Evolutionary conservation across 2,888 invertebrate species (phyloP), one percentile per base, ranked within the genome.

Genomic region (Nowickia ferox): DNA sequence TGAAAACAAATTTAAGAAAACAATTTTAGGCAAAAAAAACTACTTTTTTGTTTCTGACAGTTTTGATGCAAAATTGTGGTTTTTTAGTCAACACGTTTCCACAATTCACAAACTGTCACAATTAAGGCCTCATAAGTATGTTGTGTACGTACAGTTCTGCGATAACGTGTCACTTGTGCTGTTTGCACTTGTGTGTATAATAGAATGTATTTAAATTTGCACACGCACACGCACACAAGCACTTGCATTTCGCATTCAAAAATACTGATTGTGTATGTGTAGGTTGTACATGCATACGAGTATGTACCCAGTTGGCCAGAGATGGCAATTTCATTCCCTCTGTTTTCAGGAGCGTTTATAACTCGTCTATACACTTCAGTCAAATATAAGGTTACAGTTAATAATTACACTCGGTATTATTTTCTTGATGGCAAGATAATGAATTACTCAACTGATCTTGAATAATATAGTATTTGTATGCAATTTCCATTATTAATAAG

Each of bases 21-120:
- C 30, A 30, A 78, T 19, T 42, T 42, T 13, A 79, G 19, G 19
- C 1, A 48, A 6, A 44, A 71, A 71, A 61, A 53, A 55, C 1
- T 15, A 1, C 1, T 48, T 10, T 30, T 57, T 72, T 80, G 65
- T 44, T 19, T 57, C 71, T 76, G 84, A 71, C 74, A 74, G 83
- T 63, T 78, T 80, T 71, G 66, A 76, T 76, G 71, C 76, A 40
- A 76, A 69, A 80, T 71, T 80, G 84, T 80, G 76, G 84, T 76
- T 76, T 44, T 76, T 84, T 76, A 76, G 75, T 72, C 65, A 71
- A 79, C 74, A 83, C 63, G 68, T 75, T 83, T 79, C 11, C 78
- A 63, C 78, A 57, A 81, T 46, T 79, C 66, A 74, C 81, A 71
- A 61, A 79, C 74, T 82, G 82, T 79, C 63, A 65, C 74, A 82